Percentiles rank a stretch among this genome's conserved stretches.
Conservation (phyloP, 2,888 invertebrate genomes). For the Stenoptilia bipunctidactyla region DNA sequence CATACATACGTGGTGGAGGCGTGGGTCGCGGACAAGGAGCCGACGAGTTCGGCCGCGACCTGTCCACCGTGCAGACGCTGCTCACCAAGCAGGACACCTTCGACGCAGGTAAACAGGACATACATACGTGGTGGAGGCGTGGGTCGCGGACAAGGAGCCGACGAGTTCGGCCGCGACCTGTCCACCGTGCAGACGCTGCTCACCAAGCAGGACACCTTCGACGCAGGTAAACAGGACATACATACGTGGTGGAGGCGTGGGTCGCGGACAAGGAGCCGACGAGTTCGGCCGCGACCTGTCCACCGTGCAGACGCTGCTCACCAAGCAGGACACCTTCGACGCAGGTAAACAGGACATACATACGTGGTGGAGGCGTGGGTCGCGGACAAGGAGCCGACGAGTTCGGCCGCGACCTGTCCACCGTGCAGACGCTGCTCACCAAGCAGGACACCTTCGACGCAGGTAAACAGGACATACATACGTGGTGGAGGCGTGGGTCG, state of each 20-base stretch:
- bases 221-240: too few relatives aligned
- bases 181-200: constrained; percentile 98
- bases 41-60: constrained; percentile 97
- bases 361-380: constrained; percentile 99
- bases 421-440: constrained; percentile 97
- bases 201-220: constrained; percentile 99
- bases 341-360: too few relatives aligned
- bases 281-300: constrained; percentile 98
- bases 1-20: constrained; percentile 99
- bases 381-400: constrained; percentile 99
- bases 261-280: constrained; percentile 99
- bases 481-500: constrained; percentile 99
- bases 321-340: constrained; percentile 99
- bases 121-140: constrained; percentile 99
- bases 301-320: constrained; percentile 97
- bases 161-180: constrained; percentile 97
- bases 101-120: constrained; percentile 92
- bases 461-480: too few relatives aligned
- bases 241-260: constrained; percentile 99
- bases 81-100: constrained; percentile 99
- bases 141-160: constrained; percentile 99
- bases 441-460: constrained; percentile 99
- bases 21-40: constrained; percentile 99
- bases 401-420: constrained; percentile 96
- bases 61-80: constrained; percentile 97